A percentile compares a stretch with the other conserved stretches of the same genome.
phyloP scores from a whole-genome alignment of 2,888 invertebrate species.

The Peribatodes rhomboidaria region DNA sequence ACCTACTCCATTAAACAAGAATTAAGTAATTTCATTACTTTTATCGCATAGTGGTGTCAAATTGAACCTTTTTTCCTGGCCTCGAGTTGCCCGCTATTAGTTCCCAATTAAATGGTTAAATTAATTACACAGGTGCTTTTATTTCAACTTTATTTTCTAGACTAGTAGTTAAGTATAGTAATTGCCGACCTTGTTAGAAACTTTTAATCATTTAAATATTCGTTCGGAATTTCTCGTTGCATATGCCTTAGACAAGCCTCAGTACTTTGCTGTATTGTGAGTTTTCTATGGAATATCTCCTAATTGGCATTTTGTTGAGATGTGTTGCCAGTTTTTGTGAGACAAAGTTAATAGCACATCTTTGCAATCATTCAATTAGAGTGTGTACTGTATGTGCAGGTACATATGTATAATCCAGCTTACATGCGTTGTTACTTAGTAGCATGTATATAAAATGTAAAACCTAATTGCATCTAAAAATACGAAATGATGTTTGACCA shows the following conservation, averaged over 20 bases:
- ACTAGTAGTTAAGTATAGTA: conserved; percentile 39
- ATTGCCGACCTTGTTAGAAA: conserved; percentile 41
- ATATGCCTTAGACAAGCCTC: conserved; percentile 16
- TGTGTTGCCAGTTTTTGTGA: not conserved
- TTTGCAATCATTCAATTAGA: not conserved
- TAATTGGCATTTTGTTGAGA: conserved; percentile 1
- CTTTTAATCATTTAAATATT: conserved; percentile 41
- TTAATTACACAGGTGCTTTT: conserved; percentile 40
- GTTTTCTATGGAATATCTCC: not conserved
- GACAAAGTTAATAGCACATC: not conserved
- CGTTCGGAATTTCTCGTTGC: conserved; percentile 37
- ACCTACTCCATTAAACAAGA: conserved; percentile 20
- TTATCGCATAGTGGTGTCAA: conserved; percentile 27
- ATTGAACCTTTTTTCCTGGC: conserved; percentile 23
- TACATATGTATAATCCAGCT: no score
- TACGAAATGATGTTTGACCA: no score
- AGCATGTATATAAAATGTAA: no score
- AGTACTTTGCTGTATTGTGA: not conserved
- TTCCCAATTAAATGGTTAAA: conserved; percentile 35
- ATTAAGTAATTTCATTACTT: conserved; percentile 37
- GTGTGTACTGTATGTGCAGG: no score
- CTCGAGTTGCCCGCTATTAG: conserved; percentile 24
- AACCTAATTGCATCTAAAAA: no score
- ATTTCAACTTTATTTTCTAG: conserved; percentile 42
- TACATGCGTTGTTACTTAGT: no score